A percentile compares a stretch with the other conserved stretches of the same genome.
Evolutionary conservation across 1,140 invertebrate species (phyloP).

Genomic region (Araneus ventricosus): DNA sequence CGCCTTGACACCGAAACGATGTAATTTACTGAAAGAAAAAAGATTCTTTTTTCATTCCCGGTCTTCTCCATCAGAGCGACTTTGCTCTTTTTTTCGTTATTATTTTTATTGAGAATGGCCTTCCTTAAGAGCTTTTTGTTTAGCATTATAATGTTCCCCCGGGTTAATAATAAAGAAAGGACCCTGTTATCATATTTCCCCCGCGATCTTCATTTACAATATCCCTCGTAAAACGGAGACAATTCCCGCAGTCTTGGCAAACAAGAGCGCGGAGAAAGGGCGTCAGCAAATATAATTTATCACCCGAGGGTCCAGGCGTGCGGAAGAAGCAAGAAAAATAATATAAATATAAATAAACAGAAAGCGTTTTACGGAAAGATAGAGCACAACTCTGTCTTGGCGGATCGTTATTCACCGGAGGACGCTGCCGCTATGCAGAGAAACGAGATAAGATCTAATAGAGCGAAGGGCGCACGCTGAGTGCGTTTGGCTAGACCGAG

Average conservation of each 20-base stretch:
- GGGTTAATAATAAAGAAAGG: constrained; percentile 54
- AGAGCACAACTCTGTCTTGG: constrained; percentile 50
- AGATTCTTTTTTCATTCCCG: neutral
- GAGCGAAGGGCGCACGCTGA: neutral
- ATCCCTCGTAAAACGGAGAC: constrained; percentile 63
- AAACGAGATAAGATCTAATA: constrained; percentile 43
- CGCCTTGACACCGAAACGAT: neutral
- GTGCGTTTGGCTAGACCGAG: neutral
- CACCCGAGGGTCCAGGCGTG: neutral
- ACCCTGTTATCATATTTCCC: constrained; percentile 65
- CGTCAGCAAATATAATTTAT: constrained; percentile 69
- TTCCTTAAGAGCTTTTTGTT: constrained; percentile 30
- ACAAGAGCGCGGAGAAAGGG: constrained; percentile 11
- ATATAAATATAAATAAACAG: constrained; percentile 62
- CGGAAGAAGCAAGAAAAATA: constrained; percentile 25
- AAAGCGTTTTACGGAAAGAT: constrained; percentile 64
- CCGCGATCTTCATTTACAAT: constrained; percentile 64
- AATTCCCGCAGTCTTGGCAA: constrained; percentile 42
- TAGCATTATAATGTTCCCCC: constrained; percentile 25
- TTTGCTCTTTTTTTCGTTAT: neutral
- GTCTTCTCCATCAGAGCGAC: neutral
- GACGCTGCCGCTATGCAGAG: neutral
- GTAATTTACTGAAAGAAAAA: neutral
- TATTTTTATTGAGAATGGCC: neutral
- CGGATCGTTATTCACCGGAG: constrained; percentile 62